Percentiles rank a stretch among this genome's conserved stretches.
Evolutionary conservation across 2,888 invertebrate genomes (phyloP).

Genomic region (Plagodis pulveraria): DNA sequence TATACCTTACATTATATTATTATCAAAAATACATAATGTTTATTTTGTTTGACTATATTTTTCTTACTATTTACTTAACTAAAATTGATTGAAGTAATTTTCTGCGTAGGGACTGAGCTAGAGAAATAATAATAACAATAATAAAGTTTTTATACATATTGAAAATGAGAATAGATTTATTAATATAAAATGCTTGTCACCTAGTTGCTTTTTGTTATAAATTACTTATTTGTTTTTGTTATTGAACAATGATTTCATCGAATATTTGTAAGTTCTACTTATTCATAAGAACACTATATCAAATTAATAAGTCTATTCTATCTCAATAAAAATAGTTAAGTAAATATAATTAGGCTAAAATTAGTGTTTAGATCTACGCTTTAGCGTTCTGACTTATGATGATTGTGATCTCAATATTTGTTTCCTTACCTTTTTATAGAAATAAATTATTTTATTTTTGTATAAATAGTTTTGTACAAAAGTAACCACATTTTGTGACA

Average conservation of each 20-base stretch:
- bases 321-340: constrained; percentile 4
- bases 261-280: background rate
- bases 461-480: no score
- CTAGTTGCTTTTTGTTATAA: constrained; percentile 1
- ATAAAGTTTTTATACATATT: constrained; percentile 19
- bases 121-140: constrained; percentile 4
- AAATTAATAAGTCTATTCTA: constrained; percentile 13
- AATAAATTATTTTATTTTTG: no score
- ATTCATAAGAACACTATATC: background rate
- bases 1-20: no score
- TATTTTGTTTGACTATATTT: no score
- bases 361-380: constrained; percentile 53
- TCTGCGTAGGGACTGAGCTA: constrained; percentile 47
- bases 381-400: constrained; percentile 64
- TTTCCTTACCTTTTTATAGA: constrained; percentile 9
- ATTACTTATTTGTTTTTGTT: background rate
- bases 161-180: constrained; percentile 28
- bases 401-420: constrained; percentile 48
- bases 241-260: background rate
- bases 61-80: no score
- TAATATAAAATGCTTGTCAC: constrained; percentile 1
- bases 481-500: background rate
- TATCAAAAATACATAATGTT: no score
- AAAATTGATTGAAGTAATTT: constrained; percentile 11
- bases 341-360: constrained; percentile 33